phyloP scores from a whole-genome alignment of 1,140 invertebrate genomes.

The Neoseiulus cucumeris region DNA sequence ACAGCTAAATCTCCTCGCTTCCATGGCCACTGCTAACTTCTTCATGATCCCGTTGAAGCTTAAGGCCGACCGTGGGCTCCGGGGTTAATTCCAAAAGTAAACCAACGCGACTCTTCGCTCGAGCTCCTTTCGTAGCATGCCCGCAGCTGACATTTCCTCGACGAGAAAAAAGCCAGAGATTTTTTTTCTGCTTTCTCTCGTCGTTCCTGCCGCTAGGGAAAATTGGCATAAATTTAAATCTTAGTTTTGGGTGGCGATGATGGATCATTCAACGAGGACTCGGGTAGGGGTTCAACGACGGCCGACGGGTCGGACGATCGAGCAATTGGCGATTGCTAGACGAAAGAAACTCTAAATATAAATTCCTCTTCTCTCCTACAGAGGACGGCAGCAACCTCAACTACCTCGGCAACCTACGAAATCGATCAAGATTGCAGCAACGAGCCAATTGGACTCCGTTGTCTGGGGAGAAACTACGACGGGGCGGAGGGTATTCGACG shows the following conservation, averaged over 20 bases:
- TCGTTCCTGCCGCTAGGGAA: not conserved
- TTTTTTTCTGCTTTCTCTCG: no score
- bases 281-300: not conserved
- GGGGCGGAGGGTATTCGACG: no score
- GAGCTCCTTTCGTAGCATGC: no score
- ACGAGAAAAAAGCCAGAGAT: no score
- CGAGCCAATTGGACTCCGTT: conserved; percentile 3
- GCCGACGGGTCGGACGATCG: not conserved
- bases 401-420: not conserved
- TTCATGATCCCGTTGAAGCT: no score
- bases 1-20: no score
- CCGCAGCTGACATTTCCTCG: no score
- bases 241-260: conserved; percentile 8
- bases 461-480: no score
- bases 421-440: conserved; percentile 11
- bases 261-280: not conserved
- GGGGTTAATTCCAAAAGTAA: conserved; percentile 11
- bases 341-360: conserved; percentile 8
- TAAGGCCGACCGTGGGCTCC: not conserved
- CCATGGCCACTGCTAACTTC: no score
- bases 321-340: conserved; percentile 1
- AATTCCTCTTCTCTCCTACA: not conserved
- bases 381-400: not conserved
- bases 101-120: not conserved
- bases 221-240: conserved; percentile 12